Percentiles rank a stretch among this genome's conserved stretches.
These are phyloP conservation scores for Lateolabrax maculatus DNA, from an alignment of 2,797 vertebrate genomes.

Conservation along the genomic window DNA sequence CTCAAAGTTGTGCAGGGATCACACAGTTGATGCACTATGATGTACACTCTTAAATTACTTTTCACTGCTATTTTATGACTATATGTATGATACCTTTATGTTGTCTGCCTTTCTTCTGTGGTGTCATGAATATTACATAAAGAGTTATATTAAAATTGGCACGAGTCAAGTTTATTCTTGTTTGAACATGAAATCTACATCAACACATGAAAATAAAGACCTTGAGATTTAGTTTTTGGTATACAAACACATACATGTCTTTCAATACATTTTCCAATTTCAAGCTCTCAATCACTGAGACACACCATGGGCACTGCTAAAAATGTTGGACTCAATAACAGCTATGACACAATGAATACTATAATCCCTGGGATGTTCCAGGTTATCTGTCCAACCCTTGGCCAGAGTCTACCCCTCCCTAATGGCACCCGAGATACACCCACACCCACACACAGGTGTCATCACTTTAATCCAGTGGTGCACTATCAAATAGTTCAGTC, in stretches of 20 bases:
- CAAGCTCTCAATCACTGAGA: not conserved
- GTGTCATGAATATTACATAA: slow-evolving; percentile 44
- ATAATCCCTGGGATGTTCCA: not conserved
- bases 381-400: not conserved
- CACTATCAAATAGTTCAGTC: not conserved
- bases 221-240: not conserved
- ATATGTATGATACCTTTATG: not conserved
- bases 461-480: not conserved
- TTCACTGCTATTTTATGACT: slow-evolving; percentile 13
- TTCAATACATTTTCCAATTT: not conserved
- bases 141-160: slow-evolving; percentile 37
- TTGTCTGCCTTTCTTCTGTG: slow-evolving; percentile 19
- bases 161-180: slow-evolving; percentile 10
- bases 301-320: too few relatives aligned
- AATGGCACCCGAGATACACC: not conserved
- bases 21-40: not conserved
- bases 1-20: slow-evolving; percentile 1
- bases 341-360: not conserved
- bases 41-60: slow-evolving; percentile 7
- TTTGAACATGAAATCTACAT: not conserved
- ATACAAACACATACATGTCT: too few relatives aligned
- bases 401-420: not conserved
- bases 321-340: not conserved
- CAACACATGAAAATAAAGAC: not conserved
- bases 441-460: not conserved